phyloP scores from a whole-genome alignment of 2,888 invertebrate genomes.

The Euproctis similis region DNA sequence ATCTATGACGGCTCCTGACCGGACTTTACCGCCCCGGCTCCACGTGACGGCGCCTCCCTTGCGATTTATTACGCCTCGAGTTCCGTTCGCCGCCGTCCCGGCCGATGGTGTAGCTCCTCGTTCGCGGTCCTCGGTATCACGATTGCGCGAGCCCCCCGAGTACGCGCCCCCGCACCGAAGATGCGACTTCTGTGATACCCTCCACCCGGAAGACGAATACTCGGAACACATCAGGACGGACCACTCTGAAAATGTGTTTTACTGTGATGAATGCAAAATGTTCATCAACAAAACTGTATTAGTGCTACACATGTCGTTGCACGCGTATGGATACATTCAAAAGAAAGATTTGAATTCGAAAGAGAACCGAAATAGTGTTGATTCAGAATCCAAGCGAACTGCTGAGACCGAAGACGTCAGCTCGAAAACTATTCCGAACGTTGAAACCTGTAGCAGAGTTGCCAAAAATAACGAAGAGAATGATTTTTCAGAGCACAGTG shows the following conservation, averaged over 20 bases:
- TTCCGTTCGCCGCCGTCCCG: background rate
- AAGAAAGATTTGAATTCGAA: conserved; percentile 2
- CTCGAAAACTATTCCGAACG: background rate
- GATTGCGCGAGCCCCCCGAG: conserved; percentile 3
- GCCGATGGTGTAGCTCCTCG: background rate
- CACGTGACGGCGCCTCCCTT: background rate
- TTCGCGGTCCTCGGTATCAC: background rate
- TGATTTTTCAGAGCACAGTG: conserved; percentile 45
- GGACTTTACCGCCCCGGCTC: too few relatives aligned
- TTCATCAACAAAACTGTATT: conserved; percentile 45
- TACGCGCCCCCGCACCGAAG: conserved; percentile 1
- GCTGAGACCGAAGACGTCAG: background rate
- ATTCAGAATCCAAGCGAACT: too few relatives aligned
- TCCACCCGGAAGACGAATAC: conserved; percentile 26
- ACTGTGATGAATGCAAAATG: conserved; percentile 54
- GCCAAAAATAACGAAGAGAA: conserved; percentile 11
- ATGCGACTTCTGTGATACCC: conserved; percentile 34
- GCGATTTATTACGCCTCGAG: background rate
- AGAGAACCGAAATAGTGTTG: background rate
- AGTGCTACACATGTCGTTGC: conserved; percentile 50
- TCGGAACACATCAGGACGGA: conserved; percentile 17
- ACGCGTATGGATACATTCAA: conserved; percentile 32
- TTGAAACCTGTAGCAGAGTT: background rate
- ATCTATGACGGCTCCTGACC: background rate
- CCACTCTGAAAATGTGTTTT: conserved; percentile 24